Conservation (phyloP, 2,888 invertebrate species). For the Scelioninae gen. 1 region DNA sequence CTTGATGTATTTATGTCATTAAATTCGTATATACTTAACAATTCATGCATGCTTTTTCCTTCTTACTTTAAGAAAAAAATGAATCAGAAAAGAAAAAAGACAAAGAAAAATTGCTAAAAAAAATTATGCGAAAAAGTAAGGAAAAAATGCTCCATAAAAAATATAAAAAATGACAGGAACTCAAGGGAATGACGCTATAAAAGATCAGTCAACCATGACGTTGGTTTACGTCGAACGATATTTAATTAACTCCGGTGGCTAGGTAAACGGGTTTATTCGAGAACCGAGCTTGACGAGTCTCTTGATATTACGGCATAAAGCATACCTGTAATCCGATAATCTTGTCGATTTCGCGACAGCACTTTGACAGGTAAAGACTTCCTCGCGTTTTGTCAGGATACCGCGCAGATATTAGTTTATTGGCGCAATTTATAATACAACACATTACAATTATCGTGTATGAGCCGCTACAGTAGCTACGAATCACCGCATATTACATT, state of each 20-base stretch:
- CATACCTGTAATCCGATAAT: conserved; percentile 67
- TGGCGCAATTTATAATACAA: conserved; percentile 37
- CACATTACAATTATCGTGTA: conserved; percentile 19
- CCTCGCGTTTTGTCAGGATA: conserved; percentile 39
- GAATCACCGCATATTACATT: background rate
- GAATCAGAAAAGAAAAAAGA: too few relatives aligned
- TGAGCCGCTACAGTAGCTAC: background rate
- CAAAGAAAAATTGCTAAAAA: conserved; percentile 28
- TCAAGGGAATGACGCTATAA: conserved; percentile 59
- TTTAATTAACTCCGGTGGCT: too few relatives aligned
- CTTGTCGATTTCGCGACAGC: conserved; percentile 64
- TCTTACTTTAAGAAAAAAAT: too few relatives aligned
- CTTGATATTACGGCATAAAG: conserved; percentile 64
- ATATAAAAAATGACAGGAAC: conserved; percentile 54
- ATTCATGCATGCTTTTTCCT: too few relatives aligned
- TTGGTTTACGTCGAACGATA: conserved; percentile 68
- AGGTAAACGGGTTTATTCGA: conserved; percentile 65
- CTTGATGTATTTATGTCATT: too few relatives aligned
- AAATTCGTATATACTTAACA: too few relatives aligned
- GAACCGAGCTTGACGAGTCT: conserved; percentile 55
- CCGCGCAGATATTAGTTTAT: conserved; percentile 20
- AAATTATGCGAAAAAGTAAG: conserved; percentile 52
- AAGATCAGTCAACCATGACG: conserved; percentile 65
- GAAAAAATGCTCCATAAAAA: conserved; percentile 47
- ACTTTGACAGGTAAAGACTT: conserved; percentile 61